Evolutionary conservation across 2,113 vertebrate genomes (phyloP).

Genomic region (Mesitornis unicolor): DNA sequence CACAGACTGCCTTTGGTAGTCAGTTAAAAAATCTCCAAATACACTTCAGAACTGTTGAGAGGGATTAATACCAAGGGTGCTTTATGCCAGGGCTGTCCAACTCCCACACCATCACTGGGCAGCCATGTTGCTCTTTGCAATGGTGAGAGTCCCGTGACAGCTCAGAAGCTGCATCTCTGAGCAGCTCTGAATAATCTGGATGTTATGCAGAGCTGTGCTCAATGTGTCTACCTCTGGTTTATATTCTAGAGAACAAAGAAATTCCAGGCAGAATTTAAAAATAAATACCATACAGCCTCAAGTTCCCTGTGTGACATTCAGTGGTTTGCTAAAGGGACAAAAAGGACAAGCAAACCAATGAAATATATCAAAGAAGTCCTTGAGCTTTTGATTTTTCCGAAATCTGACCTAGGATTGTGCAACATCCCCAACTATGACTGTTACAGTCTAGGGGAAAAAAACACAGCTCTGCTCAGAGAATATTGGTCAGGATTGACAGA

Average conservation of each 20-base stretch:
- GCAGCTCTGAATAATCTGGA: background rate
- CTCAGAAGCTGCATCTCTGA: background rate
- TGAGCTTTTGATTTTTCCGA: background rate
- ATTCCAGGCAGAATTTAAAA: background rate
- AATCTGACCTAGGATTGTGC: background rate
- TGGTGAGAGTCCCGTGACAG: accelerated
- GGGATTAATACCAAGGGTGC: background rate
- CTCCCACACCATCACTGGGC: background rate
- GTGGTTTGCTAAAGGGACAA: background rate
- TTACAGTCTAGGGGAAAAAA: background rate
- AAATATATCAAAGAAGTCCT: background rate
- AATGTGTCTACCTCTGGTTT: background rate
- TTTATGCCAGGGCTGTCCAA: background rate
- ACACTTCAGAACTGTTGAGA: background rate
- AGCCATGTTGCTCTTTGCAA: background rate
- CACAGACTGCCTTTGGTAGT: background rate
- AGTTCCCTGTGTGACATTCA: background rate
- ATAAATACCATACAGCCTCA: background rate
- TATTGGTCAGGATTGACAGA: background rate
- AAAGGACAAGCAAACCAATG: background rate
- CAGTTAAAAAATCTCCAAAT: background rate
- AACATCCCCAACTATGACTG: background rate
- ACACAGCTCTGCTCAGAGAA: background rate
- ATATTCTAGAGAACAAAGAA: background rate
- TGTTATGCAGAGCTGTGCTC: background rate